Percentiles rank a stretch among this genome's conserved stretches.
Conservation (phyloP, 2,888 invertebrate species). For the Sepioteuthis lessoniana region DNA sequence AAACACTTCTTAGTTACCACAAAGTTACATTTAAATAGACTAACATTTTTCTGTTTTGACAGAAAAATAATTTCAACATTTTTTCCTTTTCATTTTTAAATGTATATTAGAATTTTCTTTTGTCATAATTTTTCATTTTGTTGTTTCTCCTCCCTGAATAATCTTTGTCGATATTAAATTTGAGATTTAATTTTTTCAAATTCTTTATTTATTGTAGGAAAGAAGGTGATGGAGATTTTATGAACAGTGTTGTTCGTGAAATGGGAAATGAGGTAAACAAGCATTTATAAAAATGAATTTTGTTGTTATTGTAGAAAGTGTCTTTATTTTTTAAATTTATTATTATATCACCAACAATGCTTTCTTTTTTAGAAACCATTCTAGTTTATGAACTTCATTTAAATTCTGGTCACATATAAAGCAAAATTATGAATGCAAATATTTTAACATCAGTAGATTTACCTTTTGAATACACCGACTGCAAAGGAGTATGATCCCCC, state of each 20-base stretch:
- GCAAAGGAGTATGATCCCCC: too few species aligned
- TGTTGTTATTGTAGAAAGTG: not conserved
- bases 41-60: not conserved
- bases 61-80: not conserved
- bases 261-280: constrained; percentile 77
- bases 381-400: too few species aligned
- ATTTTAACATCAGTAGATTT: too few species aligned
- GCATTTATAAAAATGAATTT: not conserved
- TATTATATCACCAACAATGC: too few species aligned
- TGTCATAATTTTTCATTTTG: not conserved
- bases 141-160: not conserved
- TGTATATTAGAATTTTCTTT: too few species aligned
- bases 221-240: constrained; percentile 87
- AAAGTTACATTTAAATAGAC: not conserved
- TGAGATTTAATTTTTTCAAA: not conserved
- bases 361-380: too few species aligned
- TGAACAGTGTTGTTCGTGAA: constrained; percentile 82
- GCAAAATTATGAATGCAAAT: too few species aligned
- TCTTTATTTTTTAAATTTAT: too few species aligned
- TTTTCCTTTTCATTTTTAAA: not conserved
- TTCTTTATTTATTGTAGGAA: constrained; percentile 76
- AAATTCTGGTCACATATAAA: too few species aligned
- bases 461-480: too few species aligned
- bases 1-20: not conserved
- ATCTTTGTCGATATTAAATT: not conserved